Evolutionary conservation across 2,113 vertebrate genomes (phyloP), one percentile per base, ranked within the genome.

Genomic region (Laterallus jamaicensis): DNA sequence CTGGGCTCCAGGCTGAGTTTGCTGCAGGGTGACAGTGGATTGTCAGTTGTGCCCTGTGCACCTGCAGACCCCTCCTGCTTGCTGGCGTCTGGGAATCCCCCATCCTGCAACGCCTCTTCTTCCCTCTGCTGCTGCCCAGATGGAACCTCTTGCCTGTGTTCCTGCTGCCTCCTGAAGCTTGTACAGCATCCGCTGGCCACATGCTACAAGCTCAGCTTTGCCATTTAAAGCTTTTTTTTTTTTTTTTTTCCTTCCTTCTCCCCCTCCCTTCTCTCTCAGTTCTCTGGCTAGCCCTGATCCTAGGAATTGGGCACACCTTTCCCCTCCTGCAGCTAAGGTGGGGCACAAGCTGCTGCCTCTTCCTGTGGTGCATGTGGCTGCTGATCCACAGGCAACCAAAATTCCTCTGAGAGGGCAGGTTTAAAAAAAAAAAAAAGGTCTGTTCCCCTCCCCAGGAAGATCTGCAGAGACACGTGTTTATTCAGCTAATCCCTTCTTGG

Each of bases 31-130:
- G 44, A 97, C 77, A 69, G 85, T 12, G 16, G n/a, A 52, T 6
- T 4, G n/a, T 82, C 76, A 92, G 92, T 55, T 12, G 77, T 82
- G 82, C 78, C 31, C 92, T 93, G 26, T 78, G 95, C 63, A 88
- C 82, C n/a, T 94, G 97, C 93, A 82, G 95, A 93, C 90, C 82
- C 21, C 39, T 90, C 18, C 58, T 82, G 28, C 78, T 89, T 37
- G 67, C 60, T 24, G 47, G 14, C 32, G 52, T 50, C 82, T 52
- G 56, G 52, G 79, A 77, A 50, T 96, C 95, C 58, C 92, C 97
- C 89, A 97, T 97, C 73, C 97, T 97, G 85, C 93, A 86, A 31
- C 1, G 7, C 40, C 80, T 95, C 67, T 97, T 92, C 77, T 98
- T 96, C 39, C 88, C 50, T 20, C 82, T 54, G 26, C 67, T 54